Evolutionary conservation across 2,797 vertebrate genomes (phyloP), one percentile per base, ranked within the genome.

Genomic region (Hemibagrus guttatus): DNA sequence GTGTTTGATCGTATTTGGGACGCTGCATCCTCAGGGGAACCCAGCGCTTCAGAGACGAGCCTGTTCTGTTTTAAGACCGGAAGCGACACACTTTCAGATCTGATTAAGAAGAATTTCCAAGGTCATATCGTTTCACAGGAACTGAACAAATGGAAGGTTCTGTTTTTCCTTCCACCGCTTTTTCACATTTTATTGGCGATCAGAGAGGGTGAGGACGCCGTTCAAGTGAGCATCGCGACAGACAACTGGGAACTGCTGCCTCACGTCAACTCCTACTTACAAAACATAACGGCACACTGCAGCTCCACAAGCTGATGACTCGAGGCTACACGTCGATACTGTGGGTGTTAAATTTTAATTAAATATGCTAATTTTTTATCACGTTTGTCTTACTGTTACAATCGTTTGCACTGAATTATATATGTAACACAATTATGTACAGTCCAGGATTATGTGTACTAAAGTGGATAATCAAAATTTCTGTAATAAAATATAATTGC

Each of bases 201-300:
- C 11, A 68, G 84, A 9, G 87, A 90, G 0, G 91, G 87, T 17
- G 95, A 95, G 0, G 96, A 97, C 0, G 92, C 94, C 0, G 93
- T 91, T 46, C 94, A 94, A 0, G 94, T 97, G 81, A 84, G 88
- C 54, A 94, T 98, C 0, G 93, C 95, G 28, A 97, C 96, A 0
- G 95, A 98, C 49, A 93, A 96, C 93, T 97, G 97, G 96, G 91
- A 93, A 1, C 92, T 97, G 17, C 91, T 98, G 86, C 95, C 96
- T 0, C 92, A 95, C 82, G 89, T 94, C 0, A 96, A 94, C 66
- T 92, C 92, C 52, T 97, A 96, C 88, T 93, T 98, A 3, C 89
- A 91, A 84, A 89, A 83, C 8, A 84, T 95, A 75, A 95, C 94
- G 71, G 54, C 82, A 56, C 64, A 42, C 9, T 58, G 79, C 17